phyloP scores from a whole-genome alignment of 1,140 invertebrate genomes.

The Drosophila mayri region DNA sequence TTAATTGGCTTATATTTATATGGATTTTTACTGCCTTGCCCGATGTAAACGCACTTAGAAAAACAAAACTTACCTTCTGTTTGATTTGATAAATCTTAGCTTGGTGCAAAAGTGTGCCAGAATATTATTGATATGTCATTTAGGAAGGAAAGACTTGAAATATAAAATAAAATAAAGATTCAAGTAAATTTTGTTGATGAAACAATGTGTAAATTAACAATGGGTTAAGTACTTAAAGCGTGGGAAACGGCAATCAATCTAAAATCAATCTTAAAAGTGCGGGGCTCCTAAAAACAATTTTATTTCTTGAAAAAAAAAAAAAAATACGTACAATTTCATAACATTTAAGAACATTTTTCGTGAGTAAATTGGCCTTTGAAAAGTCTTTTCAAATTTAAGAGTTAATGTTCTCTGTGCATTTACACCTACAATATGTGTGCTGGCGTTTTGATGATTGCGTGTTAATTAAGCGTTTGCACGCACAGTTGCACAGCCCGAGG shows the following conservation, averaged over 20 bases:
- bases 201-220: not conserved
- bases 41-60: slow-evolving; percentile 2
- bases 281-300: too few species aligned
- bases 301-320: too few species aligned
- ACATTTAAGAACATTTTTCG: not conserved
- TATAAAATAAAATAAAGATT: not conserved
- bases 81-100: too few species aligned
- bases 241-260: not conserved
- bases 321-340: too few species aligned
- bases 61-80: not conserved
- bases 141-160: not conserved
- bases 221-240: not conserved
- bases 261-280: too few species aligned
- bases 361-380: not conserved
- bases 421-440: not conserved
- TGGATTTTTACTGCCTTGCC: slow-evolving; percentile 18
- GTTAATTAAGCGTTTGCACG: slow-evolving; percentile 77
- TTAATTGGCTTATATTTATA: slow-evolving; percentile 60
- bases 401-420: slow-evolving; percentile 1
- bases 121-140: not conserved
- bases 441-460: slow-evolving; percentile 63
- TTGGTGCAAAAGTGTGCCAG: not conserved
- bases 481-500: slow-evolving; percentile 51
- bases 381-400: not conserved
- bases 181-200: not conserved